These are phyloP conservation scores for Trematomus bernacchii DNA, from an alignment of 2,797 vertebrate genomes.

Conservation along the genomic window DNA sequence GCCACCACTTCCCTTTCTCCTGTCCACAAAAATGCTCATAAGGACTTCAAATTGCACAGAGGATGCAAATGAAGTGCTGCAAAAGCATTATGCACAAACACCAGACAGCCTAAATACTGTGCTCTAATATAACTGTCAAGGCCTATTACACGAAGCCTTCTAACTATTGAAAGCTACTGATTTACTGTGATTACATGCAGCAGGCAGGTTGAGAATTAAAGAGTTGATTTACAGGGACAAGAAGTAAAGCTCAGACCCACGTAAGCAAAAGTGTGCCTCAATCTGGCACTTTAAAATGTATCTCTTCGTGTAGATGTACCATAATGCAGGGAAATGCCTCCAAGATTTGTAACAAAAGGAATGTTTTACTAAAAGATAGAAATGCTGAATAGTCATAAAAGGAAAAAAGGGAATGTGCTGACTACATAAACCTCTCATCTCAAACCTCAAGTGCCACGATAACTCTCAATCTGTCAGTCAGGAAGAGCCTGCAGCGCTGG, in stretches of 20 bases:
- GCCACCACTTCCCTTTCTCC: slow-evolving; percentile 66
- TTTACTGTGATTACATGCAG: slow-evolving; percentile 20
- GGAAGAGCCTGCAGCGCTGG: slow-evolving; percentile 23
- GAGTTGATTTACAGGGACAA: slow-evolving; percentile 9
- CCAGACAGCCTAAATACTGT: slow-evolving; percentile 20
- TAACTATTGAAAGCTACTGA: slow-evolving; percentile 9
- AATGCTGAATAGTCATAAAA: slow-evolving; percentile 24
- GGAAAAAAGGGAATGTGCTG: slow-evolving; percentile 41
- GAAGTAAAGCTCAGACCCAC: background rate
- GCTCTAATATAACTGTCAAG: slow-evolving; percentile 30
- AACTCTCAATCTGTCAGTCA: slow-evolving; percentile 56
- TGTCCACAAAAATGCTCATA: slow-evolving; percentile 71
- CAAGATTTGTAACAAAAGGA: slow-evolving; percentile 12
- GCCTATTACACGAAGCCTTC: slow-evolving; percentile 18
- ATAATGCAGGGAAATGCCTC: slow-evolving; percentile 3
- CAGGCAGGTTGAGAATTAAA: slow-evolving; percentile 14
- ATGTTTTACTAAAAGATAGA: slow-evolving; percentile 22
- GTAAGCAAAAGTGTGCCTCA: slow-evolving; percentile 1
- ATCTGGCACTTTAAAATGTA: background rate
- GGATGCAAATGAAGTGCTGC: slow-evolving; percentile 48
- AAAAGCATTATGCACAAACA: slow-evolving; percentile 38
- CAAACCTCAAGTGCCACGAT: slow-evolving; percentile 25
- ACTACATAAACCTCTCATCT: slow-evolving; percentile 55
- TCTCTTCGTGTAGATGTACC: slow-evolving; percentile 1
- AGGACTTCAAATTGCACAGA: slow-evolving; percentile 65